A percentile compares a stretch with the other conserved stretches of the same genome.
phyloP scores from a whole-genome alignment of 30 jellyfish, hydroid and myxozoan species.

The Pseudorhiza aurosa region DNA sequence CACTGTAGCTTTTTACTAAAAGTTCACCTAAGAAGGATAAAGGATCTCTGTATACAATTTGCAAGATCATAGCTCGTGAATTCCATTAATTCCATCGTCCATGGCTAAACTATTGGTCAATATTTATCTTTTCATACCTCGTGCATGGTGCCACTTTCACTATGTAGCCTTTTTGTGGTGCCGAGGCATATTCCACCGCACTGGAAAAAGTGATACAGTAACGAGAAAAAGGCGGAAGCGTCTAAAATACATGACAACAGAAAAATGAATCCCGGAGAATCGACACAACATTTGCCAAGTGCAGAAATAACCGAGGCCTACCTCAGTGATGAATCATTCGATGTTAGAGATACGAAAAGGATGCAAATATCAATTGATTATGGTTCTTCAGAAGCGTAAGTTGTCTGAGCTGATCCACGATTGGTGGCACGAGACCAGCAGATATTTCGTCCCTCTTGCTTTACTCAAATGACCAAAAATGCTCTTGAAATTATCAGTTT shows the following conservation, averaged over 20 bases:
- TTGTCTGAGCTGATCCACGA: too few species aligned
- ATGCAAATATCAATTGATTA: constrained; percentile 35
- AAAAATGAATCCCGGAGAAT: constrained; percentile 24
- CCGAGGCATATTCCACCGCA: background rate
- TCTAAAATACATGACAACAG: background rate
- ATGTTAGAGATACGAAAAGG: constrained; percentile 2
- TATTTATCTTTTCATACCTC: too few species aligned
- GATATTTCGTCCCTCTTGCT: background rate
- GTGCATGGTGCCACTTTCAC: too few species aligned
- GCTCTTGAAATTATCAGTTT: too few species aligned
- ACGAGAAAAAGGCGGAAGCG: background rate
- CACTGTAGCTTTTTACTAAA: too few species aligned
- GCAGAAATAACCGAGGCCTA: constrained; percentile 35
- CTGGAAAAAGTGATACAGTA: background rate
- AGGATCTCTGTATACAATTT: too few species aligned
- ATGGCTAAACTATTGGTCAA: too few species aligned
- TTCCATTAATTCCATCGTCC: too few species aligned
- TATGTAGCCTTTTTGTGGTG: background rate
- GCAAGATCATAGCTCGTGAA: too few species aligned
- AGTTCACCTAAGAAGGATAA: too few species aligned
- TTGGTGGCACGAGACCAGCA: too few species aligned
- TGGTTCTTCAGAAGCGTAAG: constrained; percentile 1
- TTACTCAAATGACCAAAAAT: too few species aligned
- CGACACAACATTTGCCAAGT: constrained; percentile 27
- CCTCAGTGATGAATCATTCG: constrained; percentile 44